Conservation (phyloP, 1,140 invertebrate species). For the Zophobas atratus region DNA sequence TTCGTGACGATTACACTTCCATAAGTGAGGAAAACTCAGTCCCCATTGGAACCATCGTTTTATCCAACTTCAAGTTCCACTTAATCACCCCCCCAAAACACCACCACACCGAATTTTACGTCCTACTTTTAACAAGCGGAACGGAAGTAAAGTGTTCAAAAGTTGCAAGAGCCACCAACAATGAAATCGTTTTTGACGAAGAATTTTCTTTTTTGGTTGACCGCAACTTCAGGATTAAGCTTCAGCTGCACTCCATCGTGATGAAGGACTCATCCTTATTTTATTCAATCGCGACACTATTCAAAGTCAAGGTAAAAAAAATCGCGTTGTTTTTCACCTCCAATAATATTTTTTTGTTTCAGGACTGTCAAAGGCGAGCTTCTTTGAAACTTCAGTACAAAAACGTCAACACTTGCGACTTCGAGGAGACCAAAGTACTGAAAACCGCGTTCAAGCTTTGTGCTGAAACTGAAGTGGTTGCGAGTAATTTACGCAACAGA, state of each 20-base stretch:
- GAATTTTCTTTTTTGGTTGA: slow-evolving; percentile 16
- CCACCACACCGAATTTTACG: slow-evolving; percentile 18
- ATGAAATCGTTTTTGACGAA: slow-evolving; percentile 8
- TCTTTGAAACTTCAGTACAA: slow-evolving; percentile 15
- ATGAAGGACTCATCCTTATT: background rate
- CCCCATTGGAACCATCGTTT: slow-evolving; percentile 2
- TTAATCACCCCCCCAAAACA: background rate
- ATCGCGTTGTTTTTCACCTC: background rate
- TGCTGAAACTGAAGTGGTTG: background rate
- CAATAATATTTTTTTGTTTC: background rate
- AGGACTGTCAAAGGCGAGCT: background rate
- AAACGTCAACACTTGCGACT: slow-evolving; percentile 6
- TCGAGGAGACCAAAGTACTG: slow-evolving; percentile 1
- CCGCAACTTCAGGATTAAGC: slow-evolving; percentile 1
- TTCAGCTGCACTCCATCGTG: slow-evolving; percentile 5
- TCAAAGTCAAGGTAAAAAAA: background rate
- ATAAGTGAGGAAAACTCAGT: background rate
- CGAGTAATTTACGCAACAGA: background rate
- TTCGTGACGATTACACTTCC: background rate
- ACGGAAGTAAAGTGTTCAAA: slow-evolving; percentile 19
- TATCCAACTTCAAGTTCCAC: slow-evolving; percentile 16
- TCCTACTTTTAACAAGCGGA: slow-evolving; percentile 7
- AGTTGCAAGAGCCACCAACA: slow-evolving; percentile 1
- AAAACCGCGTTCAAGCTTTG: slow-evolving; percentile 14
- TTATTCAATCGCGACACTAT: too few species aligned